Evolutionary conservation across 2,113 vertebrate genomes (phyloP).

Genomic region (Engraulis encrasicolus): DNA sequence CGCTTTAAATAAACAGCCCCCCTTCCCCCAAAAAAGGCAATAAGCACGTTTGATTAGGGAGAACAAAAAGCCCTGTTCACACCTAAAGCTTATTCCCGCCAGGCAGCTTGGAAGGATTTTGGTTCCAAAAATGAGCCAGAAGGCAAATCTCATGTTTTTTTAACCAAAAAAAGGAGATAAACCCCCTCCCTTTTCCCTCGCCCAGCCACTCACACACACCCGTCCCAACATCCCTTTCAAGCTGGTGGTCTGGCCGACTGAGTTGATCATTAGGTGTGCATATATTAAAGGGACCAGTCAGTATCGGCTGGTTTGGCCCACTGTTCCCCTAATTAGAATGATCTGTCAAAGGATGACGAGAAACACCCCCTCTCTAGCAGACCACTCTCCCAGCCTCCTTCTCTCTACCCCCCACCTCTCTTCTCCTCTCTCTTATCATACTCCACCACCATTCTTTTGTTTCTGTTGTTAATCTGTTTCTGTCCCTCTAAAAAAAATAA

Average conservation of each 20-base stretch:
- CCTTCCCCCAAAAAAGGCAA: not conserved
- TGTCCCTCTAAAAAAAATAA: no score
- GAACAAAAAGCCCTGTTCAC: constrained; percentile 19
- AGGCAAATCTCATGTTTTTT: constrained; percentile 12
- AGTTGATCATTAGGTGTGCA: constrained; percentile 51
- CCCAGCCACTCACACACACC: not conserved
- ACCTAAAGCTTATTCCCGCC: constrained; percentile 9
- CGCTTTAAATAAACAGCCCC: not conserved
- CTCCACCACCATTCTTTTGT: not conserved
- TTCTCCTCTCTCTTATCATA: not conserved
- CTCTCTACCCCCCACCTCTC: not conserved
- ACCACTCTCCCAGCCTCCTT: not conserved
- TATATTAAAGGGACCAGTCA: constrained; percentile 41
- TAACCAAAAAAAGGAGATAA: no score
- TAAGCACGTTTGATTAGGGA: not conserved
- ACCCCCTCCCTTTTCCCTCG: no score
- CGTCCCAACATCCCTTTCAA: not conserved
- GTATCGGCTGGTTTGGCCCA: constrained; percentile 21
- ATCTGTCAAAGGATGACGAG: constrained; percentile 32
- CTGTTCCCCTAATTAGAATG: constrained; percentile 38
- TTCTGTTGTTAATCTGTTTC: not conserved
- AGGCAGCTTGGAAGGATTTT: not conserved
- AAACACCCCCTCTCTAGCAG: not conserved
- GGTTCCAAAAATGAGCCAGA: constrained; percentile 1
- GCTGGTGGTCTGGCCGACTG: constrained; percentile 8